These are phyloP conservation scores for Todus mexicanus DNA, from an alignment of 2,797 vertebrate species.

Conservation along the genomic window DNA sequence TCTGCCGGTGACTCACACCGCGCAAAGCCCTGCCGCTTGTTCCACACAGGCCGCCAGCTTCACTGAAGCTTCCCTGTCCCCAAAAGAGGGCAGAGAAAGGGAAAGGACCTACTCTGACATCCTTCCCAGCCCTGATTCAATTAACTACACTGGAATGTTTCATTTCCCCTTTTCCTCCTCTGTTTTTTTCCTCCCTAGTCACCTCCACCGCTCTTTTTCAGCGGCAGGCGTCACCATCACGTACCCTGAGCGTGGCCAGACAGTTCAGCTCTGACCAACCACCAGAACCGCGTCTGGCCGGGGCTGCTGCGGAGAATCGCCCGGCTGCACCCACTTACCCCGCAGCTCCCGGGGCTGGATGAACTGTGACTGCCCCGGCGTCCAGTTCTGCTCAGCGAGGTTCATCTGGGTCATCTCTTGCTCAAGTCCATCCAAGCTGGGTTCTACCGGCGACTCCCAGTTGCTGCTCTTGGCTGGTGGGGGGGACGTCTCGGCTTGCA, in stretches of 20 bases:
- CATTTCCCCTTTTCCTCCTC: neutral
- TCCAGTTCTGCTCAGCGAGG: constrained; percentile 88
- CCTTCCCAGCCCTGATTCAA: neutral
- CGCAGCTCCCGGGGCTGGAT: constrained; percentile 86
- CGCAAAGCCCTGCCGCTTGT: neutral
- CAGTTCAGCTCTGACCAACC: rapidly evolving
- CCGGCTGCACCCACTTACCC: constrained; percentile 71
- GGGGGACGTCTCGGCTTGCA: constrained; percentile 3
- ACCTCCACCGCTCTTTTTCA: neutral
- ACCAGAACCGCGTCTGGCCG: neutral
- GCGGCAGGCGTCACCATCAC: rapidly evolving
- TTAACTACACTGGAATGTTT: rapidly evolving
- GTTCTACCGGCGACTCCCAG: constrained; percentile 77
- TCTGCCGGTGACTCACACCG: neutral
- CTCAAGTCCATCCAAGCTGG: constrained; percentile 80
- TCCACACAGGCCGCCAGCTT: neutral
- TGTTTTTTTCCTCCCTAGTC: neutral
- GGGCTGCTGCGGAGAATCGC: neutral
- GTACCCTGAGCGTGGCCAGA: rapidly evolving
- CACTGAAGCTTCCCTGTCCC: neutral
- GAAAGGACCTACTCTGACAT: neutral
- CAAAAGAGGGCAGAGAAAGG: neutral
- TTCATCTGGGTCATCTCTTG: constrained; percentile 87
- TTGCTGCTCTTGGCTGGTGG: constrained; percentile 68
- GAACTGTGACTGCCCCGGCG: constrained; percentile 84